Evolutionary conservation across 2,888 invertebrate genomes (phyloP), one percentile per base, ranked within the genome.

Genomic region (Linnaemya vulpina): DNA sequence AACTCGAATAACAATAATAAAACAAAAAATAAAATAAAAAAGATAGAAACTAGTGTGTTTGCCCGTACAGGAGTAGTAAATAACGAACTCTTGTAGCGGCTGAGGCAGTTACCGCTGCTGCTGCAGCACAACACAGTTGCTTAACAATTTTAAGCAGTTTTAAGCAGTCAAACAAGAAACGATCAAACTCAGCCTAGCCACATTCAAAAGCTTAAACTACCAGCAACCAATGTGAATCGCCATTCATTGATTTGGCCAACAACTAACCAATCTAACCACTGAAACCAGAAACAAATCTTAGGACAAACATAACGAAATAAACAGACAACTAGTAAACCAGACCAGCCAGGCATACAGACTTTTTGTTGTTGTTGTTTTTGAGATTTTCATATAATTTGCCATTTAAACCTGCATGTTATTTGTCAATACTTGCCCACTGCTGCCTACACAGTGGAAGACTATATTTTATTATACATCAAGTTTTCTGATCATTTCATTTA

Each of bases 111-210:
- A 60, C 11, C 43, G 63, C 55, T 53, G 63, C 55, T 22, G 71
- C 53, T 20, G 38, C 49, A 17, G 43, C 62, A 58, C 73, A 63
- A 53, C 40, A 43, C 22, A 67, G 53, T 85, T 85, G 85, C 82
- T 75, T 63, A 85, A 85, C 51, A 78, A 74, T 81, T 68, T 60
- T 60, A 78, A 85, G 74, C 55, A 77, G 84, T 81, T 68, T 60
- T 60, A 78, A 85, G 74, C 55, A 77, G 84, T 85, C 81, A 81
- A 81, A 68, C 84, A 55, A 85, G 81, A 74, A 81, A 53, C 25
- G 20, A 20, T n/a, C 22, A 71, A 58, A 20, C 71, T 5, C 30
- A 30, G 30, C 30, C 5, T 30, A 30, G 15, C 60, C 51, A 73
- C 15, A 73, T 49, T 40, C 51, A 43, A 30, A 58, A 80, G 38